phyloP scores from a whole-genome alignment of 1,140 invertebrate genomes.

The Meloidogyne chitwoodi region DNA sequence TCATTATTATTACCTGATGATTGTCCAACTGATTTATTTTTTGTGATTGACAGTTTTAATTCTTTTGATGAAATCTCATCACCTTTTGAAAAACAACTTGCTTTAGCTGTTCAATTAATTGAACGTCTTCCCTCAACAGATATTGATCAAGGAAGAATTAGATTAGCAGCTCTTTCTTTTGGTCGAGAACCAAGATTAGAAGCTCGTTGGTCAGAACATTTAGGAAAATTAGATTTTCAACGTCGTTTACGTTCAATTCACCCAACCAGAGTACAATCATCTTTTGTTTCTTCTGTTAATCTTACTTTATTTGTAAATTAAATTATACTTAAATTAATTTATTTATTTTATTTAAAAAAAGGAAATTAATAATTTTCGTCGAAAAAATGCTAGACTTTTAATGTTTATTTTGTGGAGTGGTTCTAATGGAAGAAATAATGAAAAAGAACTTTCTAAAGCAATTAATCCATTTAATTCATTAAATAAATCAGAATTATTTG shows the following conservation, averaged over 20 bases:
- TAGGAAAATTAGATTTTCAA: not conserved
- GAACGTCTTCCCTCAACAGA: conserved; percentile 5
- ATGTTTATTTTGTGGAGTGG: conserved; percentile 25
- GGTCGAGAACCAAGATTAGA: conserved; percentile 4
- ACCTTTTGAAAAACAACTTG: conserved; percentile 24
- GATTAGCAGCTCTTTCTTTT: conserved; percentile 21
- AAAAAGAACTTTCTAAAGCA: conserved; percentile 9
- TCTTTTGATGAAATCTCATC: not conserved
- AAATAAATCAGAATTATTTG: conserved; percentile 13
- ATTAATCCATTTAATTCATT: not conserved
- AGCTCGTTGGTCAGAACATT: not conserved
- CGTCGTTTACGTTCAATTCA: not conserved
- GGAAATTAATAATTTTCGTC: conserved; percentile 17
- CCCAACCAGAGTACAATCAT: not conserved
- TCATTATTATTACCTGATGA: conserved; percentile 5
- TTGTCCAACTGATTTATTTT: conserved; percentile 25
- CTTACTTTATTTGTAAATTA: not conserved
- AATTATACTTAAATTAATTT: not conserved
- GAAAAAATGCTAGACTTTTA: conserved; percentile 4
- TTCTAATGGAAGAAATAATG: conserved; percentile 10
- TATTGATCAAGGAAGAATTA: conserved; percentile 8
- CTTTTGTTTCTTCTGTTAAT: not conserved
- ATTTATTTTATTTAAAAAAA: no score
- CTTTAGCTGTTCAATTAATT: conserved; percentile 14
- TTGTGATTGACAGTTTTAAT: conserved; percentile 23